Conservation (phyloP, 2,113 vertebrate species). For the Steatornis caripensis region DNA sequence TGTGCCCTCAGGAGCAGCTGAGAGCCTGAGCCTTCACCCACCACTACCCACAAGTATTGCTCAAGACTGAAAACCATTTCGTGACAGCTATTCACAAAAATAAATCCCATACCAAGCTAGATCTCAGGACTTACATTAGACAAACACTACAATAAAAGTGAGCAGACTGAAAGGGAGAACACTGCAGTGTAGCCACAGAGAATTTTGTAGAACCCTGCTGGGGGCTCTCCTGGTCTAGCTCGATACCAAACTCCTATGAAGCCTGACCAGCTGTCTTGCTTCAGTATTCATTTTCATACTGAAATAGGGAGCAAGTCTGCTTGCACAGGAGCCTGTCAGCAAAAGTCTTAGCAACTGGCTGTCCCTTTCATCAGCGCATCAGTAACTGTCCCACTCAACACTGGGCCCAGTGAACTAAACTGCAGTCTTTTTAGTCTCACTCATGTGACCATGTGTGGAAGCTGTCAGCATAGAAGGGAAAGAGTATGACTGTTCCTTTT, state of each 20-base stretch:
- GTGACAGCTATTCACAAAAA: not conserved
- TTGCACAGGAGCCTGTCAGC: not conserved
- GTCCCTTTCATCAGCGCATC: not conserved
- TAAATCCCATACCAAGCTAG: not conserved
- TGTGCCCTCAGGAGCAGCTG: not conserved
- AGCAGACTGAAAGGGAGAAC: not conserved
- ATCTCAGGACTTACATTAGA: not conserved
- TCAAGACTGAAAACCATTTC: not conserved
- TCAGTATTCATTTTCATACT: not conserved
- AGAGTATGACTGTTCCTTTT: not conserved
- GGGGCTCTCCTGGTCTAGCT: not conserved
- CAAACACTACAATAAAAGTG: not conserved
- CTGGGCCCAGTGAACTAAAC: too few species aligned
- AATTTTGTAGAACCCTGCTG: not conserved
- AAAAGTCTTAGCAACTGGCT: not conserved
- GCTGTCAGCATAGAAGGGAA: rapidly evolving
- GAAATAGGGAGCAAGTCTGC: not conserved
- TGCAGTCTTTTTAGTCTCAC: not conserved
- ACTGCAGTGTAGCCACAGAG: not conserved
- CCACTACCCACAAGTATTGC: not conserved
- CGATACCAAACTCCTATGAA: not conserved
- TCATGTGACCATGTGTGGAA: rapidly evolving
- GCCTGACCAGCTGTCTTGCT: not conserved
- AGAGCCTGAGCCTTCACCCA: not conserved
- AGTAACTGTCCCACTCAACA: not conserved